phyloP scores from a whole-genome alignment of 2,888 invertebrate genomes.

The Lapara coniferarum region DNA sequence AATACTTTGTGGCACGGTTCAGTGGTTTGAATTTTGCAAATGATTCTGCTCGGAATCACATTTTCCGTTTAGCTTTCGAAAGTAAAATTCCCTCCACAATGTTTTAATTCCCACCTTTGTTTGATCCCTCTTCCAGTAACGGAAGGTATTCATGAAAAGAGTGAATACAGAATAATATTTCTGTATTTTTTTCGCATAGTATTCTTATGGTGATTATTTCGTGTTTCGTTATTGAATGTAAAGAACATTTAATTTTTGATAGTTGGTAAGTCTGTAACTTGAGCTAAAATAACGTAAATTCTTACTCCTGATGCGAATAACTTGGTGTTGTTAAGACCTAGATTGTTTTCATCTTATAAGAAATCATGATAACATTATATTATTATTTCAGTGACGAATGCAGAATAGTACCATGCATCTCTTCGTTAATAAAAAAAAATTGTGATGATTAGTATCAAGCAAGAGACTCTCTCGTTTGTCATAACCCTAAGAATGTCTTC shows the following conservation, averaged over 20 bases:
- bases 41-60: slow-evolving; percentile 34
- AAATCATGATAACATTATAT: too few species aligned
- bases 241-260: background rate
- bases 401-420: too few species aligned
- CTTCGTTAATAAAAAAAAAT: too few species aligned
- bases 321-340: too few species aligned
- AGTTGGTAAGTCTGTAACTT: too few species aligned
- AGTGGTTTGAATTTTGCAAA: slow-evolving; percentile 3
- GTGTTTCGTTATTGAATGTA: background rate
- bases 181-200: slow-evolving; percentile 5
- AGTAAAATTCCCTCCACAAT: slow-evolving; percentile 39
- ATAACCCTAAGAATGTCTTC: too few species aligned
- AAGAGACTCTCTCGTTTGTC: too few species aligned
- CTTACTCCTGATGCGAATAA: too few species aligned
- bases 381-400: too few species aligned
- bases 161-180: slow-evolving; percentile 17
- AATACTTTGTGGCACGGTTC: background rate
- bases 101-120: slow-evolving; percentile 42
- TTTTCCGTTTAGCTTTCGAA: slow-evolving; percentile 42
- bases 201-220: background rate
- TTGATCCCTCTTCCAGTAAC: slow-evolving; percentile 39
- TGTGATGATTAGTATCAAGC: too few species aligned
- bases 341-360: too few species aligned
- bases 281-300: too few species aligned
- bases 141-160: slow-evolving; percentile 36